phyloP scores from a whole-genome alignment of 2,797 vertebrate species.

The Eidolon dupreanum region DNA sequence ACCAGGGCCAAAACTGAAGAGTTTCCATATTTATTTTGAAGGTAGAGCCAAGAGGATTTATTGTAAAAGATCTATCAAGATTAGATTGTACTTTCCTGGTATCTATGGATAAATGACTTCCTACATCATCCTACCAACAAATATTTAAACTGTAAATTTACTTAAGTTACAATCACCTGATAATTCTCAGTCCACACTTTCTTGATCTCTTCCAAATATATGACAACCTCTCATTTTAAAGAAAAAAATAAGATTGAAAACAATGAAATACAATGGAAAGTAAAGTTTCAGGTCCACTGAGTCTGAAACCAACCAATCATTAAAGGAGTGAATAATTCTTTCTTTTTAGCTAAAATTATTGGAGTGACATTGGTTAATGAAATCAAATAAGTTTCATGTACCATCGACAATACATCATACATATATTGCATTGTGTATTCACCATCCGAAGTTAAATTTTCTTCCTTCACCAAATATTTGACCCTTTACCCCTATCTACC shows the following conservation, averaged over 20 bases:
- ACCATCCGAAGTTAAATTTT: too few relatives aligned
- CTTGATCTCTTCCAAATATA: background rate
- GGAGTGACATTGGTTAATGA: too few relatives aligned
- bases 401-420: too few relatives aligned
- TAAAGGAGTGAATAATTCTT: background rate
- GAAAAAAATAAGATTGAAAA: background rate
- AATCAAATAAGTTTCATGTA: too few relatives aligned
- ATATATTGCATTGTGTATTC: too few relatives aligned
- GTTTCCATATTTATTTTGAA: background rate
- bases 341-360: too few relatives aligned
- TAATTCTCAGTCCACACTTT: background rate
- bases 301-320: background rate
- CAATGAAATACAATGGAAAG: background rate
- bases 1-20: background rate
- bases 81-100: background rate
- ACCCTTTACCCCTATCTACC: too few relatives aligned
- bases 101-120: background rate
- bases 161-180: background rate
- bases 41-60: background rate
- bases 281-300: background rate
- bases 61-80: background rate
- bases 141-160: background rate
- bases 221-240: background rate
- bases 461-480: too few relatives aligned
- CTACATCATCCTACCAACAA: background rate